These are phyloP conservation scores for Yponomeuta plumbellus DNA, from an alignment of 2,888 invertebrate genomes.

Conservation along the genomic window DNA sequence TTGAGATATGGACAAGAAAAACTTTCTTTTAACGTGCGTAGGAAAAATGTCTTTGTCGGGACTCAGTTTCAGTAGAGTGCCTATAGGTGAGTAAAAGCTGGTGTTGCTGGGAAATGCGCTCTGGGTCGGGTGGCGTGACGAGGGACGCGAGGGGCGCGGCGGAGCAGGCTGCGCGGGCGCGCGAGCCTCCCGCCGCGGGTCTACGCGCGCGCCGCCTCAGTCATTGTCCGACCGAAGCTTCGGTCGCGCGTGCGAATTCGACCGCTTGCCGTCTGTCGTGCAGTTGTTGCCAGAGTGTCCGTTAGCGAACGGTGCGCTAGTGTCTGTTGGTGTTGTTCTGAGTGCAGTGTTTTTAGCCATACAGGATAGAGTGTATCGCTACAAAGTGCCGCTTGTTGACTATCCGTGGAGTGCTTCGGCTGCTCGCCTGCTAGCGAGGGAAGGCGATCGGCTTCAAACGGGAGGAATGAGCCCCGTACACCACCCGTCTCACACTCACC, in stretches of 20 bases:
- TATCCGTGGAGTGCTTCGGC: constrained; percentile 64
- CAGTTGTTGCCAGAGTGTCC: constrained; percentile 62
- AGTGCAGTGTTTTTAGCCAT: constrained; percentile 73
- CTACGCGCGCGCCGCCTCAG: constrained; percentile 48
- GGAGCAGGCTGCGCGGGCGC: constrained; percentile 49
- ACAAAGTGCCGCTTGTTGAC: constrained; percentile 58
- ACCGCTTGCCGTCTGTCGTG: constrained; percentile 51
- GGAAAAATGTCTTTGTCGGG: not conserved
- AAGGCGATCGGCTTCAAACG: constrained; percentile 66
- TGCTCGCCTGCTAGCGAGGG: constrained; percentile 70
- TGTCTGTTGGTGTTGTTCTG: constrained; percentile 63
- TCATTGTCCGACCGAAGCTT: constrained; percentile 68
- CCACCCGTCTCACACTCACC: constrained; percentile 68
- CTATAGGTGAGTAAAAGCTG: not conserved
- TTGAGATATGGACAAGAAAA: not conserved
- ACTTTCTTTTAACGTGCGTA: not conserved
- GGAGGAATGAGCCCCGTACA: constrained; percentile 75
- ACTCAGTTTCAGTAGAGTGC: not conserved
- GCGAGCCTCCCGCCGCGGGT: constrained; percentile 40
- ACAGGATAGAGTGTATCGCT: constrained; percentile 71
- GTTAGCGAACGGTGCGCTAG: constrained; percentile 62
- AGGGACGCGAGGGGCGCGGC: constrained; percentile 30
- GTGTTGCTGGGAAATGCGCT: constrained; percentile 10
- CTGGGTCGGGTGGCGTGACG: constrained; percentile 2
- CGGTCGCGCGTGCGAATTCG: constrained; percentile 58